Percentiles rank a stretch among this genome's conserved stretches.
These are phyloP conservation scores for Thunnus thynnus DNA, from an alignment of 2,113 vertebrate genomes.

Conservation along the genomic window DNA sequence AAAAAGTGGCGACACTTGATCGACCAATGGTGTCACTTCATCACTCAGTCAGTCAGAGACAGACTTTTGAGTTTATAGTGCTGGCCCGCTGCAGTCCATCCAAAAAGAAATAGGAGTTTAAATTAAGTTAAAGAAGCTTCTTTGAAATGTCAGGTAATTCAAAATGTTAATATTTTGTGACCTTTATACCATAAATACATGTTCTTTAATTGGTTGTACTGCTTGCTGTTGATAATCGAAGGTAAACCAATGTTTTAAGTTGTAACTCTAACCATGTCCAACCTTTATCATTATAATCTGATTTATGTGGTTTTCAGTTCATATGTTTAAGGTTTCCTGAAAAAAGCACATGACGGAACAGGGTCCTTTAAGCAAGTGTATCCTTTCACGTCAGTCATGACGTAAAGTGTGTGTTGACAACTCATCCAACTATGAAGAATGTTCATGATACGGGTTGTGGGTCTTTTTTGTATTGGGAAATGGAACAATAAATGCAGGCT, in stretches of 20 bases:
- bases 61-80: too few relatives aligned
- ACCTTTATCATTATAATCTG: conserved; percentile 29
- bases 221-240: neutral
- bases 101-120: neutral
- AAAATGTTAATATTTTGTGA: neutral
- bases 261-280: conserved; percentile 4
- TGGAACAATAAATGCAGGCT: conserved; percentile 26
- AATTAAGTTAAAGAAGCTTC: neutral
- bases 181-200: neutral
- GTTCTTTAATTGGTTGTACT: neutral
- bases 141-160: neutral
- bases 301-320: conserved; percentile 6
- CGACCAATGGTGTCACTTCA: too few relatives aligned
- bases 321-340: neutral
- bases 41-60: too few relatives aligned
- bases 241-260: conserved; percentile 11
- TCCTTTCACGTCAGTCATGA: conserved; percentile 28
- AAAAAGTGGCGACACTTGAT: too few relatives aligned
- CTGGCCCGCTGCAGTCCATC: too few relatives aligned
- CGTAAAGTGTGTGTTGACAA: conserved; percentile 26
- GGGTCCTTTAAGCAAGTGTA: neutral
- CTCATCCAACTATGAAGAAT: conserved; percentile 9
- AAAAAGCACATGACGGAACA: neutral
- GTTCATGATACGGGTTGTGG: neutral
- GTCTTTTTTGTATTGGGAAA: neutral